Conservation (phyloP, 2,113 vertebrate species). For the Platycercus adscitus region DNA sequence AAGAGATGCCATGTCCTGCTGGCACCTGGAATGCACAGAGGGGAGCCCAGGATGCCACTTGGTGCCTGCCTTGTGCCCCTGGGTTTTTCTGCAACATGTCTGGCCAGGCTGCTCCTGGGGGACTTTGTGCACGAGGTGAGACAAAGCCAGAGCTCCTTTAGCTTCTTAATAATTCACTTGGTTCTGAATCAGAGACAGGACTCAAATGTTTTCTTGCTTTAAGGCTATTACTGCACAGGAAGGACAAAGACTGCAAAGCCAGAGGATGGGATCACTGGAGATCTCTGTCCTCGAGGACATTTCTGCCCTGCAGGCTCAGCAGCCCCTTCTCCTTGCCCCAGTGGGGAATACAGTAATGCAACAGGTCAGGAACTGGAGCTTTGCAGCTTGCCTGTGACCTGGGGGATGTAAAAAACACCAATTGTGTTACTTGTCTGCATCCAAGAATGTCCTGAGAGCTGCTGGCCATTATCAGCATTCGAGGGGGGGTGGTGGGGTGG, state of each 20-base stretch:
- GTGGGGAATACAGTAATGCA: conserved; percentile 76
- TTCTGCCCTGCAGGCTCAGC: conserved; percentile 82
- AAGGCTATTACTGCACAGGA: conserved; percentile 86
- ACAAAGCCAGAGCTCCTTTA: neutral
- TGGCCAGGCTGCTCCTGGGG: conserved; percentile 78
- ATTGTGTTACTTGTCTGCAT: accelerated
- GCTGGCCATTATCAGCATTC: neutral
- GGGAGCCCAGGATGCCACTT: conserved; percentile 77
- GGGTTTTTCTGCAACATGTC: conserved; percentile 82
- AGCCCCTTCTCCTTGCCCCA: conserved; percentile 74
- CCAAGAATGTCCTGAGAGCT: neutral
- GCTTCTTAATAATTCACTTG: neutral
- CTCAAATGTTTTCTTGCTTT: neutral
- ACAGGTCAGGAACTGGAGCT: conserved; percentile 73
- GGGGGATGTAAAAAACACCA: neutral
- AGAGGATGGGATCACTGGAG: conserved; percentile 74
- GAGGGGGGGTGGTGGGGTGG: no score
- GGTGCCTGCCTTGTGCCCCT: conserved; percentile 84
- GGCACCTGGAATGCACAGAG: conserved; percentile 85
- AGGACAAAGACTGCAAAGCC: conserved; percentile 75
- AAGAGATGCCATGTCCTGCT: conserved; percentile 81
- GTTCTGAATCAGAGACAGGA: neutral
- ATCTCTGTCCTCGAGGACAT: conserved; percentile 78
- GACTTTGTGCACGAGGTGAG: conserved; percentile 78
- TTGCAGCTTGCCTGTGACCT: accelerated